Percentiles rank a stretch among this genome's conserved stretches.
Conservation (phyloP, 1,140 invertebrate species). For the Bemisia tabaci region DNA sequence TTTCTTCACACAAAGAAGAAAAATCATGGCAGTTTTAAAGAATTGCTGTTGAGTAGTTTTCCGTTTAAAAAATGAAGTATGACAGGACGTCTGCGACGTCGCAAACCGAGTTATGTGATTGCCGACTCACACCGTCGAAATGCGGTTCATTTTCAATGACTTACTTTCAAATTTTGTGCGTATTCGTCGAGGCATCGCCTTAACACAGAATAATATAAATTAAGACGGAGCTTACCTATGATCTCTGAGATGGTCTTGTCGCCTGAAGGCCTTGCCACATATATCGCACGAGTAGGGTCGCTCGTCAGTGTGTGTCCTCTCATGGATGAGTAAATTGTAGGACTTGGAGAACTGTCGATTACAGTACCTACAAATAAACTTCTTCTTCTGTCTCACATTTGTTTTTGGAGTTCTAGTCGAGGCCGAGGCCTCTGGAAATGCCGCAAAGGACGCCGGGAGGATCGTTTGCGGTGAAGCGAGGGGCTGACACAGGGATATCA, state of each 20-base stretch:
- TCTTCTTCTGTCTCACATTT: conserved; percentile 42
- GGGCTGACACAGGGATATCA: not conserved
- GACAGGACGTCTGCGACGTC: no score
- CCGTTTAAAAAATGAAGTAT: no score
- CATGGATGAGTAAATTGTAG: conserved; percentile 95
- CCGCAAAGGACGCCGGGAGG: not conserved
- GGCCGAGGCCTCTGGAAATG: not conserved
- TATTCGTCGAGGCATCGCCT: no score
- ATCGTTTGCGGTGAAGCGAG: not conserved
- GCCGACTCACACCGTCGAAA: no score
- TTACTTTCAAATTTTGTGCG: no score
- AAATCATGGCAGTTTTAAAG: no score
- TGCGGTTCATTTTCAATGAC: no score
- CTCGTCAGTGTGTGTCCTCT: conserved; percentile 96
- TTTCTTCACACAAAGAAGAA: no score
- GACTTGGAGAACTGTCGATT: conserved; percentile 94
- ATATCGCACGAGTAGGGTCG: conserved; percentile 95
- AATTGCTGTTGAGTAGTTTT: no score
- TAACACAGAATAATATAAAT: no score
- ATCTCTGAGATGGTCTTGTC: conserved; percentile 35
- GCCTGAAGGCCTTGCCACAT: conserved; percentile 62
- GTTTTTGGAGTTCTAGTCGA: not conserved
- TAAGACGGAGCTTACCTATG: conserved; percentile 33
- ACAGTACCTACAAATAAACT: conserved; percentile 86
- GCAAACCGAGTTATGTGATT: no score